Conservation (phyloP, 92 coral and sea anemone genomes). For the Parazoanthus swiftii region DNA sequence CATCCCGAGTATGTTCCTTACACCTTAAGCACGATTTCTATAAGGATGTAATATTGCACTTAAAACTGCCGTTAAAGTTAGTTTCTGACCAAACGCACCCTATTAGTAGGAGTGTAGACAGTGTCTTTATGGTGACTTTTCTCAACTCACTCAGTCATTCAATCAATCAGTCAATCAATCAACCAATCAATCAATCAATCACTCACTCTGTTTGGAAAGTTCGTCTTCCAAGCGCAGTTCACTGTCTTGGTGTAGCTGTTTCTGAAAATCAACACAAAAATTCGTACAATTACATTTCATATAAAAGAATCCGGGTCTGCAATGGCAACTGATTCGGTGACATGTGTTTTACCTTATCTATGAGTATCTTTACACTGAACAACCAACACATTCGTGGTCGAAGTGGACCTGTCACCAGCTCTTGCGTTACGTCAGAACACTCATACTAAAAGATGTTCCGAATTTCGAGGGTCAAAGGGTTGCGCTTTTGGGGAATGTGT, state of each 20-base stretch:
- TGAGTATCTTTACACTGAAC: background rate
- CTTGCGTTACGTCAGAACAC: too few species aligned
- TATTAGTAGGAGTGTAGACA: too few species aligned
- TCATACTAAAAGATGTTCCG: background rate
- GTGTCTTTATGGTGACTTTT: background rate
- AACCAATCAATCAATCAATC: background rate
- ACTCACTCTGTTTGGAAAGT: conserved; percentile 58
- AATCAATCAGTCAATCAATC: background rate
- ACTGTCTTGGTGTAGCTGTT: conserved; percentile 58
- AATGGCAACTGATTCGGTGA: background rate
- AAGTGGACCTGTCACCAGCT: background rate
- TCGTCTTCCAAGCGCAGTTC: conserved; percentile 62
- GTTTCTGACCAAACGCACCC: too few species aligned
- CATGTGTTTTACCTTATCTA: background rate
- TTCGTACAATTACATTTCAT: background rate
- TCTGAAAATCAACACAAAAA: conserved; percentile 44
- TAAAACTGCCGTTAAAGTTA: too few species aligned
- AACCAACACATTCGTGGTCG: background rate
- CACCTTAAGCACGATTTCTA: too few species aligned
- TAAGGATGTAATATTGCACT: too few species aligned
- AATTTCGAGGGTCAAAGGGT: too few species aligned
- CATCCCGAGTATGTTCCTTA: too few species aligned
- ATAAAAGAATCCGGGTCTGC: too few species aligned
- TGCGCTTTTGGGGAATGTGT: too few species aligned
- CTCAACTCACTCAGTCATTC: background rate